These are phyloP conservation scores for Peromyscus maniculatus DNA, from an alignment of 2,113 vertebrate genomes.

Conservation along the genomic window DNA sequence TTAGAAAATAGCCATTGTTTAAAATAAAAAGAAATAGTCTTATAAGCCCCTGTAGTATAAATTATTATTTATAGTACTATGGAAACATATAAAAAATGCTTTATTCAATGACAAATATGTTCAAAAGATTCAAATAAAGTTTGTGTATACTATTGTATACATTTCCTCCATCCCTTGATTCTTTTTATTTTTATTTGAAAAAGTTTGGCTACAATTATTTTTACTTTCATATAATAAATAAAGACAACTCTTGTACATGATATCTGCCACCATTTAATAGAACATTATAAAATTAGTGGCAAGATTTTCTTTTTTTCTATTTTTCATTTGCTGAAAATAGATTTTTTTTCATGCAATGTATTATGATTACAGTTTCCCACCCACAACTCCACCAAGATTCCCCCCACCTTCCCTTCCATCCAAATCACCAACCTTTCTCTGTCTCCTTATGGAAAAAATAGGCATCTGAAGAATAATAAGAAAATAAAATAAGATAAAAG, in stretches of 20 bases:
- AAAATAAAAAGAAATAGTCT: constrained; percentile 39
- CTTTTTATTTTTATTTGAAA: not conserved
- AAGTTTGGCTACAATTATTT: not conserved
- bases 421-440: not conserved
- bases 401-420: not conserved
- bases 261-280: no score
- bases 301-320: not conserved
- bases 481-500: not conserved
- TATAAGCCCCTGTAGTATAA: constrained; percentile 75
- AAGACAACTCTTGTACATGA: no score
- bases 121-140: constrained; percentile 75
- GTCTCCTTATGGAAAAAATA: not conserved
- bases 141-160: not conserved
- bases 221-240: not conserved
- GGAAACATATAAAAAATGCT: constrained; percentile 71
- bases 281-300: not conserved
- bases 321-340: not conserved
- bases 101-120: constrained; percentile 44
- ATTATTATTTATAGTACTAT: constrained; percentile 79
- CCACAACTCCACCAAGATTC: not conserved
- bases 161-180: not conserved
- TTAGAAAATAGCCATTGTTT: not conserved
- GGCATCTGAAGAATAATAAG: not conserved
- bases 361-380: not conserved
- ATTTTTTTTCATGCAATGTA: not conserved